These are phyloP conservation scores for Phoeniculus purpureus DNA, from an alignment of 2,797 vertebrate genomes.

Conservation along the genomic window DNA sequence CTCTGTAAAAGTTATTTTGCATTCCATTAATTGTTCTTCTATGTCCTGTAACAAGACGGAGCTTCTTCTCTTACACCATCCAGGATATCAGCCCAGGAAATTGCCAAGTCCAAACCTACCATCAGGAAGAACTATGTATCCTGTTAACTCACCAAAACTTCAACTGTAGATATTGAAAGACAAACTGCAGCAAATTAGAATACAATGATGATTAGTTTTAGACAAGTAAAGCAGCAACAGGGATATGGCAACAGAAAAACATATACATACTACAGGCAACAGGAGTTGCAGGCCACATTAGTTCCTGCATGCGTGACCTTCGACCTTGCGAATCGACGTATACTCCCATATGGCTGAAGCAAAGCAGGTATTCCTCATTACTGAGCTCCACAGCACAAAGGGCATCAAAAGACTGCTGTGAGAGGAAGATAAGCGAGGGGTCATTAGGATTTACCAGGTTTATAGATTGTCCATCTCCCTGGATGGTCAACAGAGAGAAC, in stretches of 20 bases:
- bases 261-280: conserved; percentile 94
- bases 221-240: conserved; percentile 70
- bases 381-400: conserved; percentile 91
- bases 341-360: conserved; percentile 95
- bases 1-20: background rate
- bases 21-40: background rate
- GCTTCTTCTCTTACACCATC: background rate
- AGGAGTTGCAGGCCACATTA: conserved; percentile 96
- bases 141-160: background rate
- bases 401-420: conserved; percentile 91
- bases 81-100: background rate
- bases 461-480: conserved; percentile 91
- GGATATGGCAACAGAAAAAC: conserved; percentile 78
- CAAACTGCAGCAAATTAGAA: conserved; percentile 37
- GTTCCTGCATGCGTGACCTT: conserved; percentile 90
- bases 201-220: conserved; percentile 44
- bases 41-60: background rate
- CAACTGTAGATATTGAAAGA: background rate
- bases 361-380: conserved; percentile 90
- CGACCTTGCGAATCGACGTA: conserved; percentile 95
- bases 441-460: conserved; percentile 92
- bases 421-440: conserved; percentile 92
- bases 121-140: background rate
- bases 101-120: background rate
- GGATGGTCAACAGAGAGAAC: conserved; percentile 92